These are phyloP conservation scores for Odontothrips loti DNA, from an alignment of 2,888 invertebrate genomes.

Conservation along the genomic window DNA sequence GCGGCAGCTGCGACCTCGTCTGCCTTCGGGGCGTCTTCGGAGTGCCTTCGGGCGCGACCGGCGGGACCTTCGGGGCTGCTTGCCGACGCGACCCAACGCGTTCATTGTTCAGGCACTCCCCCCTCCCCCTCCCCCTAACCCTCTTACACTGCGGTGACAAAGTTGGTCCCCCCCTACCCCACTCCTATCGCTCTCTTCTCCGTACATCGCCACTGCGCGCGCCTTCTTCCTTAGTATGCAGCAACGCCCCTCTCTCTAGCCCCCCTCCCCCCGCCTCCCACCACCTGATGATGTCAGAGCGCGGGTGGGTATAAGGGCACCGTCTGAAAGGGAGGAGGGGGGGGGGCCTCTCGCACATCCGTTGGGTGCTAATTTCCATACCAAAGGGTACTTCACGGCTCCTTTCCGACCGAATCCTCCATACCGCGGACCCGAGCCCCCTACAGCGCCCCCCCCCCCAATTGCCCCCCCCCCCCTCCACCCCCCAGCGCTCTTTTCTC, in stretches of 20 bases:
- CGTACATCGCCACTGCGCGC: not conserved
- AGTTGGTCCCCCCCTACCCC: not conserved
- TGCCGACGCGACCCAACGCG: not conserved
- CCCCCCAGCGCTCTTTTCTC: too few species aligned
- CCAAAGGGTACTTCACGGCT: conserved; percentile 22
- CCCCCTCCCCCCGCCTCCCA: not conserved
- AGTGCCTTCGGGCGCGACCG: too few species aligned
- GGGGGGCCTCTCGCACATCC: not conserved
- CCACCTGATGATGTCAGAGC: not conserved
- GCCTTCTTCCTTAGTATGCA: conserved; percentile 21
- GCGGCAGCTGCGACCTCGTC: too few species aligned
- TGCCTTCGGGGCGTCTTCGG: not conserved
- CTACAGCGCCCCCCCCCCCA: not conserved
- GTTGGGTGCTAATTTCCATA: conserved; percentile 14
- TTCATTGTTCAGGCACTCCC: not conserved
- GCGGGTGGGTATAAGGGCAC: not conserved
- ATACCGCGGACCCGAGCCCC: too few species aligned
- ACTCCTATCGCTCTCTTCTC: not conserved
- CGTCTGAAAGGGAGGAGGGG: not conserved
- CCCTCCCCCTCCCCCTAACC: not conserved
- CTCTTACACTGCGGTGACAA: not conserved
- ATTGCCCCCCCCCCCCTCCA: not conserved
- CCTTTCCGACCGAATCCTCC: not conserved
- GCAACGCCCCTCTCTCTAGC: not conserved
- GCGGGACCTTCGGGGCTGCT: not conserved